Base-by-base conservation (phyloP, 2,888 invertebrate genomes). In the Podotricha telesiphe region DNA sequence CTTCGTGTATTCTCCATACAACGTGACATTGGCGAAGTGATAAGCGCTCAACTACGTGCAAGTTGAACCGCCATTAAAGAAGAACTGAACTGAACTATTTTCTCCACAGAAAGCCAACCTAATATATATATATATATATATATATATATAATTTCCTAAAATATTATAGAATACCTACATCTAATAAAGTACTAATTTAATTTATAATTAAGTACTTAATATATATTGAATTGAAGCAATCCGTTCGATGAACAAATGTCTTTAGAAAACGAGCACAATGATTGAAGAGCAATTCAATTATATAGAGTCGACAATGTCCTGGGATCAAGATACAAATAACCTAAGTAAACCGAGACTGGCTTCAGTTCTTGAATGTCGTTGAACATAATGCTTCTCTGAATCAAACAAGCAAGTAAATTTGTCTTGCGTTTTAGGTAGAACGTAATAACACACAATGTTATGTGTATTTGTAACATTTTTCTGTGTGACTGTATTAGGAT, bases 211-310 rank as follows among this genome's bases (percentile, higher is more conserved):
- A 55, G 55, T 55, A 34, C 45, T 58, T 67, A 58, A 51, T 51
- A 51, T 59, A 50, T 13, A 65, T 56, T 48, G 68, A 63, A 68
- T 68, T 70, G 62, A 68, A 68, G 69, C 70, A 67, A 68, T 62
- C 40, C 50, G 17, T 70, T 50, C 42, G 64, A 48, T 28, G 47
- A 47, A 51, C 58, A 69, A 40, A 66, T 66, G 62, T 61, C 68
- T 47, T 28, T 62, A 64, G 61, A 51, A 62, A 56, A n/a, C 17
- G 66, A 68, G 20, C 42, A 69, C 71, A 69, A 69, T 69, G 56
- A 72, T 69, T 72, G 66, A 67, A 69, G 71, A 47, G 73, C 72
- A 64, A 75, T 77, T 79, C 77, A 76, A 78, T 79, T 78, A 75
- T 74, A 73, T 70, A 34, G 70, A 76, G 76, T 77, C 75, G 73